phyloP scores from a whole-genome alignment of 2,797 vertebrate species.

The Acropternis orthonyx region DNA sequence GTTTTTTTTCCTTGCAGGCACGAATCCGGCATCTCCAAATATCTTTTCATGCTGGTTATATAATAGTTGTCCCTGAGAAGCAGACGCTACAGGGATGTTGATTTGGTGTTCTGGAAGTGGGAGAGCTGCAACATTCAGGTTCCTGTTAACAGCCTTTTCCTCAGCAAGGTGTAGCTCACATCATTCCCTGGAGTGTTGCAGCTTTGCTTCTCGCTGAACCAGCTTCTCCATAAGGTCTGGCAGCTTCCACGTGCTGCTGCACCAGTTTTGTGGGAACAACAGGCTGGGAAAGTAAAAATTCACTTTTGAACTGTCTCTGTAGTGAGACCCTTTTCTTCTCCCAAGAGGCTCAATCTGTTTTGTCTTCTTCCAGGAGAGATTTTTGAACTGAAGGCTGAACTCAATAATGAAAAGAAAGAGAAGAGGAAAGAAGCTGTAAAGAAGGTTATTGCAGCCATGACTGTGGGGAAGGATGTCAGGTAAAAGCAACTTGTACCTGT shows the following conservation, averaged over 20 bases:
- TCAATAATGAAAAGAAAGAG: conserved; percentile 99
- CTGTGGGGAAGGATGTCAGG: conserved; percentile 98
- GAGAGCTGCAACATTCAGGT: conserved; percentile 21
- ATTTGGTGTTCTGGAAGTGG: conserved; percentile 5
- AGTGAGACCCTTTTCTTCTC: background rate
- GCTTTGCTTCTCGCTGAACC: background rate
- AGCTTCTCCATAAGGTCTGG: background rate
- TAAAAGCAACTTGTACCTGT: conserved; percentile 45
- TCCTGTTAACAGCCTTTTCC: background rate
- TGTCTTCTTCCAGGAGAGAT: conserved; percentile 88
- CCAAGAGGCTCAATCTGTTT: background rate
- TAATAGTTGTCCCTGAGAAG: conserved; percentile 19
- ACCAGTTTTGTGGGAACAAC: background rate
- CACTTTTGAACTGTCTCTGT: background rate
- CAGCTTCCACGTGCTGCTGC: background rate
- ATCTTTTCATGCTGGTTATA: background rate
- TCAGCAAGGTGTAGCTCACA: background rate
- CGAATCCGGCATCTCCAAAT: background rate
- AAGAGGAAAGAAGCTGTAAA: conserved; percentile 98
- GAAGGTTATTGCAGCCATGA: conserved; percentile 99
- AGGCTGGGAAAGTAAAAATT: background rate
- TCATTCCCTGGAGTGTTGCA: background rate
- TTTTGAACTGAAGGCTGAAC: conserved; percentile 97
- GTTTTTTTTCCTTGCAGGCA: background rate
- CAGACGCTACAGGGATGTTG: background rate